These are phyloP conservation scores for Podiceps cristatus DNA, from an alignment of 2,113 vertebrate species.

Conservation along the genomic window DNA sequence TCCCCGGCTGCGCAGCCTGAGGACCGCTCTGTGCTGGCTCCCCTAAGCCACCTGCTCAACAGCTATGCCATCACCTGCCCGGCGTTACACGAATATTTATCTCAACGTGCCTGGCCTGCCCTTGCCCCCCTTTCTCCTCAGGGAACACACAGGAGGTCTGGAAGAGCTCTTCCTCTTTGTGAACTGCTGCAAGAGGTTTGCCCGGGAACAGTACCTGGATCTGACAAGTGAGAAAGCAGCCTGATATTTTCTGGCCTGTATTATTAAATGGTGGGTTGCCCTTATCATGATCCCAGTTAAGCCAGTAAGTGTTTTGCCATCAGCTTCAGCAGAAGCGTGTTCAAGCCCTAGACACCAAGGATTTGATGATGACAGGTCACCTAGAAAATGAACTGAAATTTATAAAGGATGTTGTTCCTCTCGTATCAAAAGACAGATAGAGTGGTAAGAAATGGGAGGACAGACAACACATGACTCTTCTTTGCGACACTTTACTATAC, in stretches of 20 bases:
- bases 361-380: background rate
- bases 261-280: background rate
- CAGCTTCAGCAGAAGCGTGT: background rate
- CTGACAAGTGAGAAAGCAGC: background rate
- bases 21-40: background rate
- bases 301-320: conserved; percentile 6
- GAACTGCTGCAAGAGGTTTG: background rate
- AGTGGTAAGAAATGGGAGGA: background rate
- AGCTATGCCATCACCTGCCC: background rate
- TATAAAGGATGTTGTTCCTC: background rate
- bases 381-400: background rate
- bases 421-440: background rate
- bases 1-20: background rate
- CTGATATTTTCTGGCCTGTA: background rate
- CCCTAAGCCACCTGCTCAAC: accelerated
- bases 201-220: background rate
- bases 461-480: background rate
- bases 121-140: background rate
- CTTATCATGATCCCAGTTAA: background rate
- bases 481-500: background rate
- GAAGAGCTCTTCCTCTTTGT: background rate
- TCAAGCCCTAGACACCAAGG: background rate
- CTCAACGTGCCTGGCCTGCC: background rate
- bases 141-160: background rate
- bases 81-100: background rate